Evolutionary conservation across 2,797 vertebrate species (phyloP).

Genomic region (Liasis olivaceus): DNA sequence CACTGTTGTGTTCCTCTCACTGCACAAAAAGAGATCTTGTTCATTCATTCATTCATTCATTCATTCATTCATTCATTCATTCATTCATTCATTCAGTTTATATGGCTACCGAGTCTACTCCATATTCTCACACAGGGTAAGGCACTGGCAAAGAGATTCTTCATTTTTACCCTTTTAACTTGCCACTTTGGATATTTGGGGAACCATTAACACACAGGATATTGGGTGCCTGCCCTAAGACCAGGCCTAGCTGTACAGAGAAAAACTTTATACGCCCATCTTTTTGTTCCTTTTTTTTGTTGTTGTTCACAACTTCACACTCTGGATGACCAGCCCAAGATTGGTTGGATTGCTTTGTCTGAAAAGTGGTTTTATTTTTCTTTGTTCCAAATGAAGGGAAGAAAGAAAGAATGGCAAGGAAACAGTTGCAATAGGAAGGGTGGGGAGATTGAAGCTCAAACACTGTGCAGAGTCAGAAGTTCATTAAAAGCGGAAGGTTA

Average conservation of each 20-base stretch:
- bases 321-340: not conserved
- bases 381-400: not conserved
- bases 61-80: not conserved
- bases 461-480: slow-evolving; percentile 11
- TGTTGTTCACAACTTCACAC: not conserved
- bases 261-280: not conserved
- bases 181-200: not conserved
- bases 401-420: not conserved
- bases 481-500: slow-evolving; percentile 32
- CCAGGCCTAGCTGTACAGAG: not conserved
- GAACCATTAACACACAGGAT: not conserved
- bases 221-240: not conserved
- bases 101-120: not conserved
- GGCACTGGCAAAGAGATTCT: no score
- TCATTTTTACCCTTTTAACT: not conserved
- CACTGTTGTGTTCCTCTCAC: not conserved
- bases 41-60: not conserved
- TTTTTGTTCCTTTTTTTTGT: not conserved
- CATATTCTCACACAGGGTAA: not conserved
- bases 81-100: not conserved
- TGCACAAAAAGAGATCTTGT: not conserved
- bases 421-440: not conserved
- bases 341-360: not conserved
- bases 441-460: not conserved
- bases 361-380: not conserved